Conservation (phyloP, 2,888 invertebrate genomes). For the Drosophila yooni region DNA sequence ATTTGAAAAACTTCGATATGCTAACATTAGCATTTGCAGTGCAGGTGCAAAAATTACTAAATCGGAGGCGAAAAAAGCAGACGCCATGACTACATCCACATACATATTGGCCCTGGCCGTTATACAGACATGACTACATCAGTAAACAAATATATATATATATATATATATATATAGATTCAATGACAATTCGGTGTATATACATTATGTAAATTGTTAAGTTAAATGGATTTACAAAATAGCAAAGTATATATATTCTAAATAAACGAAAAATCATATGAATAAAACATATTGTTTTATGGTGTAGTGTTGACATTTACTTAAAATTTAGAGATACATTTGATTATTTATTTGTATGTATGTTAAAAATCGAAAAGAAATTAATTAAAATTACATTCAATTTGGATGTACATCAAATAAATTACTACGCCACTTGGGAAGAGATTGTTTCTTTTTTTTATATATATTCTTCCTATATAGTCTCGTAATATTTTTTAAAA, state of each 20-base stretch:
- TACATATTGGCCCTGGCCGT: no score
- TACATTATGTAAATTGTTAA: conserved; percentile 43
- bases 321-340: conserved; percentile 56
- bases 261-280: conserved; percentile 46
- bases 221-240: conserved; percentile 46
- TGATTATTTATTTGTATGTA: conserved; percentile 44
- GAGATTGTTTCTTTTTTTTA: conserved; percentile 35
- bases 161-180: conserved; percentile 15
- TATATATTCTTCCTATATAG: conserved; percentile 43
- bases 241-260: conserved; percentile 30
- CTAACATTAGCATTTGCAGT: no score
- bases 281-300: conserved; percentile 46
- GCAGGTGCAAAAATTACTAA: no score
- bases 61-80: no score
- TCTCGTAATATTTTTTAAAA: conserved; percentile 46
- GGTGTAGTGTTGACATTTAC: conserved; percentile 55
- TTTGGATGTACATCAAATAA: conserved; percentile 57
- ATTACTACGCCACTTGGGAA: conserved; percentile 54
- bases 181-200: conserved; percentile 35
- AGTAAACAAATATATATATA: no score
- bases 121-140: no score
- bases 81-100: no score
- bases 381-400: conserved; percentile 54
- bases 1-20: no score
- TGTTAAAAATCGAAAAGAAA: conserved; percentile 50